phyloP scores from a whole-genome alignment of 2,113 vertebrate genomes.

The Pipra filicauda region DNA sequence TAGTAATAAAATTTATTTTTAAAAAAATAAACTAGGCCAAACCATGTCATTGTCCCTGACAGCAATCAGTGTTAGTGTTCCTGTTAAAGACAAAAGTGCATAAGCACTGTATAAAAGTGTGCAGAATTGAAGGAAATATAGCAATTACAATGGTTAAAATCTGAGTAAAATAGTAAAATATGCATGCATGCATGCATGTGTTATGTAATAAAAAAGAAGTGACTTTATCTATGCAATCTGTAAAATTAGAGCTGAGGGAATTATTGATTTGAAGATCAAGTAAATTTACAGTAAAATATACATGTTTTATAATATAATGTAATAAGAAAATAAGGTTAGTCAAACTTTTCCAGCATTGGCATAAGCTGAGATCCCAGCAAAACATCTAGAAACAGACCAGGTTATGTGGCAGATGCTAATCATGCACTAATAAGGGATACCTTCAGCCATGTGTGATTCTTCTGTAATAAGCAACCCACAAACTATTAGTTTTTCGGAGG shows the following conservation, averaged over 20 bases:
- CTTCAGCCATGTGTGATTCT: neutral
- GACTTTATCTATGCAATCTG: neutral
- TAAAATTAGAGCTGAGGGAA: neutral
- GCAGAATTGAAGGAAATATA: neutral
- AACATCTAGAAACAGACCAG: neutral
- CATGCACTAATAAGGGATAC: neutral
- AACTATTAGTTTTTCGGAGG: neutral
- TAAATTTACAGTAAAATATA: neutral
- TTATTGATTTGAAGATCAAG: neutral
- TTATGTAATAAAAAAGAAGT: neutral
- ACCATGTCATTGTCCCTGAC: neutral
- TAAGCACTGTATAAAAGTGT: neutral
- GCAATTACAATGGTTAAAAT: neutral
- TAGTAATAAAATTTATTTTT: neutral
- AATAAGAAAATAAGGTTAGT: neutral
- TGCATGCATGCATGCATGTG: neutral
- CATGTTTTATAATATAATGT: neutral
- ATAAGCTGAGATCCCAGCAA: neutral
- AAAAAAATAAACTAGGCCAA: neutral
- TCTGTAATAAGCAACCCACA: neutral
- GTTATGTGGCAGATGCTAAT: neutral
- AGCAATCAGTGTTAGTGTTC: neutral
- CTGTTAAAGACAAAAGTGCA: neutral
- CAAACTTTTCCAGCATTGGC: neutral
- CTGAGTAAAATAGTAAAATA: neutral